Evolutionary conservation across 1,140 invertebrate genomes (phyloP).

Genomic region (Diprion similis): DNA sequence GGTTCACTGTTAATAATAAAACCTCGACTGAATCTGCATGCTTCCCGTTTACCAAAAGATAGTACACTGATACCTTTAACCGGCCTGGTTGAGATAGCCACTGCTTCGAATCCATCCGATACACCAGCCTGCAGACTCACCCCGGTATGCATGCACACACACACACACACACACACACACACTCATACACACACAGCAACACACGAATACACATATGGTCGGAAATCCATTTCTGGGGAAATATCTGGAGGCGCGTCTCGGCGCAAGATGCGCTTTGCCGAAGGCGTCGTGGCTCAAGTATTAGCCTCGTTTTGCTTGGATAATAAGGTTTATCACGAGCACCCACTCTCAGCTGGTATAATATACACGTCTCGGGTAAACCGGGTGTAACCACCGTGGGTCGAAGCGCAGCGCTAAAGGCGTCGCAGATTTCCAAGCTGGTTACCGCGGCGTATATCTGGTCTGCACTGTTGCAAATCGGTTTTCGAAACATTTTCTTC

Average conservation of each 20-base stretch:
- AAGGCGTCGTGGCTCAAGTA: background rate
- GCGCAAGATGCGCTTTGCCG: background rate
- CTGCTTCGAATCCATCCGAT: background rate
- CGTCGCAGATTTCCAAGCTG: too few species aligned
- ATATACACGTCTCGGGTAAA: too few species aligned
- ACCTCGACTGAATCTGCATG: too few species aligned
- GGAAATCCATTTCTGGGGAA: background rate
- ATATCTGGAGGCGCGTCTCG: background rate
- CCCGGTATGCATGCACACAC: too few species aligned
- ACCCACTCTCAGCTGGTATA: background rate
- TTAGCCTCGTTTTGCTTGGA: background rate
- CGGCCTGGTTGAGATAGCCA: too few species aligned
- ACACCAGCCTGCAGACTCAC: background rate
- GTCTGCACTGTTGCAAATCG: background rate
- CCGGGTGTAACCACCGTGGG: too few species aligned
- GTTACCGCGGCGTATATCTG: background rate
- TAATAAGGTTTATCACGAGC: background rate
- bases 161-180: too few species aligned
- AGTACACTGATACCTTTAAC: too few species aligned
- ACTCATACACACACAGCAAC: background rate
- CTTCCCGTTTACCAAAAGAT: too few species aligned
- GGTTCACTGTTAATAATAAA: too few species aligned
- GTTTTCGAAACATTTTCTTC: background rate
- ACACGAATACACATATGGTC: background rate
- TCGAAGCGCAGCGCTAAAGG: too few species aligned